A percentile compares a stretch with the other conserved stretches of the same genome.
These are phyloP conservation scores for Pristionchus fissidentatus DNA, from an alignment of 2,888 invertebrate species.

Conservation along the genomic window DNA sequence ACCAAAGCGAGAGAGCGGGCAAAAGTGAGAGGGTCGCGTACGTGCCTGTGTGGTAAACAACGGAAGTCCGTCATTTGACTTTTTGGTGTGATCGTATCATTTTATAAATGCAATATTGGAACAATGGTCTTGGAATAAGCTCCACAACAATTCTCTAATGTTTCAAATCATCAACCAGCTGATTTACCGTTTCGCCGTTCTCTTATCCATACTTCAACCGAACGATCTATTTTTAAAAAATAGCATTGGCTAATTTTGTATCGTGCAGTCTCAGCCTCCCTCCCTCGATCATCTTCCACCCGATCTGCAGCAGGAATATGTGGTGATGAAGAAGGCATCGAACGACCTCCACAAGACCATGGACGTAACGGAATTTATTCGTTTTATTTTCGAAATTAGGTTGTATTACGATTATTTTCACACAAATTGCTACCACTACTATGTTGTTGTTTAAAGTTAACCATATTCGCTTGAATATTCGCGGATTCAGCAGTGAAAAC, in stretches of 20 bases:
- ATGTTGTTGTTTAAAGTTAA: not conserved
- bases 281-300: slow-evolving; percentile 16
- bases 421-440: not conserved
- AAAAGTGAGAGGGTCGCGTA: too few species aligned
- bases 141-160: too few species aligned
- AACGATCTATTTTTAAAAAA: not conserved
- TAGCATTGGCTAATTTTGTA: not conserved
- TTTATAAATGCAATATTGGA: too few species aligned
- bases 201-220: not conserved
- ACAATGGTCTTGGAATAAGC: too few species aligned
- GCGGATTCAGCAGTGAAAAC: not conserved
- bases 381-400: not conserved
- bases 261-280: slow-evolving; percentile 24
- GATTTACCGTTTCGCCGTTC: not conserved
- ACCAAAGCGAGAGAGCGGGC: too few species aligned
- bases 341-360: not conserved
- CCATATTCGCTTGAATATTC: not conserved
- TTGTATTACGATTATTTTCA: not conserved
- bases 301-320: slow-evolving; percentile 31
- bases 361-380: slow-evolving; percentile 37
- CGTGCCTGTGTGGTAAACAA: too few species aligned
- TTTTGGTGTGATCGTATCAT: too few species aligned
- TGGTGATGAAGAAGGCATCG: not conserved
- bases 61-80: too few species aligned
- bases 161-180: too few species aligned